phyloP scores from a whole-genome alignment of 2,888 invertebrate species.

The Polymixis lichenea region DNA sequence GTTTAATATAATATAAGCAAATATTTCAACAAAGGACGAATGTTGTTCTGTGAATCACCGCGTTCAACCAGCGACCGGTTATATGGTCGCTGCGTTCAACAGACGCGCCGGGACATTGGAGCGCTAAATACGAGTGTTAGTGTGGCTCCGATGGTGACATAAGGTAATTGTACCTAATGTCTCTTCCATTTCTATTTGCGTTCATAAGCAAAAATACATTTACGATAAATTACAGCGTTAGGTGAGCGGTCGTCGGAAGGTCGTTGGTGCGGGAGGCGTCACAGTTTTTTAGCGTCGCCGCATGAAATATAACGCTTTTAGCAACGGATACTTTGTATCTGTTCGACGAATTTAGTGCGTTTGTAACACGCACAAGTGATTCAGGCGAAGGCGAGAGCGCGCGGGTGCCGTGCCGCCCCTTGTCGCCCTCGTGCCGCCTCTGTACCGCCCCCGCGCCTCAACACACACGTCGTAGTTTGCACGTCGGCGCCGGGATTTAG shows the following conservation, averaged over 20 bases:
- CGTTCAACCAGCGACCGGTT: too few species aligned
- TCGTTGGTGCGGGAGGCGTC: constrained; percentile 13
- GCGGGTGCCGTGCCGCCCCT: neutral
- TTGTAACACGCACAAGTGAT: constrained; percentile 8
- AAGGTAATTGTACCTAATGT: neutral
- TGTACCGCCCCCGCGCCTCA: neutral
- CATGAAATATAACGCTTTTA: constrained; percentile 36
- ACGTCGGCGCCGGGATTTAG: neutral
- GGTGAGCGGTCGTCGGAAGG: neutral
- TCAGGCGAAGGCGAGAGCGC: neutral
- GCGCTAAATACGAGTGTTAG: neutral
- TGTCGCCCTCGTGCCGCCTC: neutral
- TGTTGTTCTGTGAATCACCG: neutral
- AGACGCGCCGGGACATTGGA: neutral
- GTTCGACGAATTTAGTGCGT: constrained; percentile 15
- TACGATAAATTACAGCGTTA: constrained; percentile 21
- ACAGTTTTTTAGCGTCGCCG: constrained; percentile 10
- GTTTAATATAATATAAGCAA: neutral
- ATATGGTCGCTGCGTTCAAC: too few species aligned
- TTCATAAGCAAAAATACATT: constrained; percentile 8
- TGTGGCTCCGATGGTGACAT: neutral
- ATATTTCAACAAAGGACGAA: neutral
- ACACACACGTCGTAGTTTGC: neutral
- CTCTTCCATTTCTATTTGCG: neutral
- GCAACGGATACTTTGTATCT: constrained; percentile 13